These are phyloP conservation scores for Oikopleura albicans DNA, from an alignment of 23 tunicate species.

Conservation along the genomic window DNA sequence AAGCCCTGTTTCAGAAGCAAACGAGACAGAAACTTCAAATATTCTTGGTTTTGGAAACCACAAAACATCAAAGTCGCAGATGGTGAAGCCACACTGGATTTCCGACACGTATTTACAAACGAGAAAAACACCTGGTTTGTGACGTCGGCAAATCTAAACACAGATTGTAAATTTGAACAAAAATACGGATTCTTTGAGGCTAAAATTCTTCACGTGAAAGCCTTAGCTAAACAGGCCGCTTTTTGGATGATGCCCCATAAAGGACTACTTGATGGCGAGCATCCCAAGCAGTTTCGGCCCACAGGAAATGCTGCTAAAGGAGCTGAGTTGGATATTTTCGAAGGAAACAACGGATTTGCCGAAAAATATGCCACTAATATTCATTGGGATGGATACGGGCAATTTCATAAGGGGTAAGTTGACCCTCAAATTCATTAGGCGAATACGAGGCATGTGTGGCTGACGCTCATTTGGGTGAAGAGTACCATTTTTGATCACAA, in stretches of 20 bases:
- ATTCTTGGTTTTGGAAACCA: no score
- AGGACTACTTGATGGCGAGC: background rate
- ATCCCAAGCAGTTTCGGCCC: background rate
- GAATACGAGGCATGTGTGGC: no score
- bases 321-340: background rate
- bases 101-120: no score
- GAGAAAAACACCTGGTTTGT: no score
- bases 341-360: no score
- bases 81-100: no score
- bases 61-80: no score
- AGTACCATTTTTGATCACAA: no score
- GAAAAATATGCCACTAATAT: background rate
- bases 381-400: background rate
- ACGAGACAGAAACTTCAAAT: no score
- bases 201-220: background rate
- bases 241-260: background rate
- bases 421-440: no score
- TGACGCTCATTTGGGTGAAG: no score
- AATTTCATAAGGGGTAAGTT: background rate
- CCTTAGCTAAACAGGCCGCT: background rate
- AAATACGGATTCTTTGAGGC: conserved; percentile 4
- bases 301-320: background rate
- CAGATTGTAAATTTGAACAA: conserved; percentile 6
- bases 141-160: background rate
- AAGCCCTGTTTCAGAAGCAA: no score